phyloP scores from a whole-genome alignment of 1,140 invertebrate species.

The Bombus terrestris region DNA sequence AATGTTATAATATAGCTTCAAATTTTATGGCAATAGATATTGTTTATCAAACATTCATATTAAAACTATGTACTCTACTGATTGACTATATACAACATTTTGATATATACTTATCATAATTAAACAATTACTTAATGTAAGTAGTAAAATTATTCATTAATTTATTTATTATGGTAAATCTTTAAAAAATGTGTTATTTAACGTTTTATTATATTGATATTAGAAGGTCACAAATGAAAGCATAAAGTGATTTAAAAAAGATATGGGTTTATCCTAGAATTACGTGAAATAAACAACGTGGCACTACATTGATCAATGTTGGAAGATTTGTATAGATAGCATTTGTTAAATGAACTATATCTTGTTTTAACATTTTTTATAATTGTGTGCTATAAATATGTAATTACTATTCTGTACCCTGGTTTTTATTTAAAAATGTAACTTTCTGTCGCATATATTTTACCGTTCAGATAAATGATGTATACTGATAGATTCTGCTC shows the following conservation, averaged over 20 bases:
- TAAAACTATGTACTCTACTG: conserved; percentile 26
- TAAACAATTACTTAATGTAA: not conserved
- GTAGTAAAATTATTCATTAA: not conserved
- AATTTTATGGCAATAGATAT: conserved; percentile 45
- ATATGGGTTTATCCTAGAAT: not conserved
- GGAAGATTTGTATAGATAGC: not conserved
- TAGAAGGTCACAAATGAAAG: not conserved
- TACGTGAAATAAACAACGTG: conserved; percentile 10
- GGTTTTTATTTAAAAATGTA: not conserved
- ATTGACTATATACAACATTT: not conserved
- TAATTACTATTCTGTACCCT: not conserved
- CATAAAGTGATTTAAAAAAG: not conserved
- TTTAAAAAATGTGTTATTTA: not conserved
- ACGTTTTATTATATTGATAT: not conserved
- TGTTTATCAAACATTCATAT: conserved; percentile 43
- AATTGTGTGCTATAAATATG: not conserved
- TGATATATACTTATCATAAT: not conserved
- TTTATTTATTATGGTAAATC: not conserved
- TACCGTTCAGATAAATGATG: not conserved
- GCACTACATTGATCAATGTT: conserved; percentile 6
- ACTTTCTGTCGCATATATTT: conserved; percentile 15
- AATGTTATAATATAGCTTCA: conserved; percentile 42
- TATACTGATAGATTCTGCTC: not conserved
- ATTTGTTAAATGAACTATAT: not conserved
- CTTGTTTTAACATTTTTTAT: not conserved